phyloP scores from a whole-genome alignment of 2,888 invertebrate genomes.

The Perdita meconis region DNA sequence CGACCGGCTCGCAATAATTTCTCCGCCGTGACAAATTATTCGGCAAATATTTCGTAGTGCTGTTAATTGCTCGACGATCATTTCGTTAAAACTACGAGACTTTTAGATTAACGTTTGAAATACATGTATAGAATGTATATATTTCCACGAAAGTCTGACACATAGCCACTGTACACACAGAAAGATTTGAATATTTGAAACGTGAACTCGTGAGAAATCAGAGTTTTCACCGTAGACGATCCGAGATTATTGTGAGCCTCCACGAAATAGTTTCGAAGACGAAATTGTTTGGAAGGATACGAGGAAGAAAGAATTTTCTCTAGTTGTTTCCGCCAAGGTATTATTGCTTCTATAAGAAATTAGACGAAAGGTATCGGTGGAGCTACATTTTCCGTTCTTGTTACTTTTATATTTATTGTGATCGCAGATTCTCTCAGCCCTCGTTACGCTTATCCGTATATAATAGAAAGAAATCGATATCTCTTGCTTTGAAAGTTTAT shows the following conservation, averaged over 20 bases:
- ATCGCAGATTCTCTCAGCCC: neutral
- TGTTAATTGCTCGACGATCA: constrained; percentile 29
- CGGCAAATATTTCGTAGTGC: constrained; percentile 34
- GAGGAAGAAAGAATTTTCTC: constrained; percentile 44
- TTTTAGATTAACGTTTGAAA: constrained; percentile 34
- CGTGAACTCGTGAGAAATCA: constrained; percentile 26
- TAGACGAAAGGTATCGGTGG: neutral
- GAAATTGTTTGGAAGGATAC: constrained; percentile 39
- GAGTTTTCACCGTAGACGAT: neutral
- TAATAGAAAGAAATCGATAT: constrained; percentile 11
- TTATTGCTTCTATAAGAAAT: constrained; percentile 19
- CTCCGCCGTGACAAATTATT: constrained; percentile 44
- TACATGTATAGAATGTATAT: constrained; percentile 33
- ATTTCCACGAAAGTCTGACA: constrained; percentile 47
- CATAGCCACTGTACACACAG: constrained; percentile 49
- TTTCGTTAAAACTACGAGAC: constrained; percentile 27
- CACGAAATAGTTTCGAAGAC: constrained; percentile 19
- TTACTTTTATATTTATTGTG: constrained; percentile 6
- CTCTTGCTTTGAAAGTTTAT: constrained; percentile 12
- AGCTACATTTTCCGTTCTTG: neutral
- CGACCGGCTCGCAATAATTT: constrained; percentile 21
- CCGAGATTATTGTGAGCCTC: constrained; percentile 16
- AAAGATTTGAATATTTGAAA: constrained; percentile 38
- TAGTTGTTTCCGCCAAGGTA: neutral
- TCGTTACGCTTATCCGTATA: constrained; percentile 5